Conservation (phyloP, 2,113 vertebrate genomes). For the Sinocyclocheilus anophthalmus region DNA sequence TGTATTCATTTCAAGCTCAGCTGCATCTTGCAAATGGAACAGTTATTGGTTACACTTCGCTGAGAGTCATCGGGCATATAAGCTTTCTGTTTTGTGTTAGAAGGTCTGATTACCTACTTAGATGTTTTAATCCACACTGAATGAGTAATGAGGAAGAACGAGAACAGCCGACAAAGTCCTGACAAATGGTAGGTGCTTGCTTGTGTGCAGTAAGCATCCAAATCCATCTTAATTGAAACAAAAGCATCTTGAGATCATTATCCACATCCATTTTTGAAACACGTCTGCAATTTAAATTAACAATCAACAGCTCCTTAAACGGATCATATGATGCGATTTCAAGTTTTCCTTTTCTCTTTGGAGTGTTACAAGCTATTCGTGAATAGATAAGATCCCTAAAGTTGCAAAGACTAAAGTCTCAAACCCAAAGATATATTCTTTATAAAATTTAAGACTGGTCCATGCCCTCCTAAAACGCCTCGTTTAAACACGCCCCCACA, state of each 20-base stretch:
- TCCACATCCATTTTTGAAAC: constrained; percentile 8
- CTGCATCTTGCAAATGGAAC: constrained; percentile 53
- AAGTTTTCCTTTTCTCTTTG: too few relatives aligned
- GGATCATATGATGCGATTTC: too few relatives aligned
- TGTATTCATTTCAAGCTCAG: constrained; percentile 59
- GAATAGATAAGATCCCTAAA: too few relatives aligned
- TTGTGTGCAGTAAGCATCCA: background rate
- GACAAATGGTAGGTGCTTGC: constrained; percentile 24
- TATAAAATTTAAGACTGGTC: too few relatives aligned
- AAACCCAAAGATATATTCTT: too few relatives aligned
- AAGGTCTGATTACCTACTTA: constrained; percentile 46
- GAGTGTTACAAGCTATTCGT: too few relatives aligned
- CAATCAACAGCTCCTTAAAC: background rate
- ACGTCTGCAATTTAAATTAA: constrained; percentile 4
- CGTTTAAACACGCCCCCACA: too few relatives aligned
- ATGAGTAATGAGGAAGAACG: constrained; percentile 27
- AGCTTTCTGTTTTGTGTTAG: constrained; percentile 41
- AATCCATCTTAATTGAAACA: constrained; percentile 35
- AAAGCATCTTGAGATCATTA: constrained; percentile 27
- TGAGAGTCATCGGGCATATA: constrained; percentile 42
- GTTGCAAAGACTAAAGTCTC: too few relatives aligned
- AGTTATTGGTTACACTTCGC: constrained; percentile 53
- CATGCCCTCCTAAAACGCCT: too few relatives aligned
- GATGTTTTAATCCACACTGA: constrained; percentile 55
- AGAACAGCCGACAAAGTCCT: background rate